Percentiles rank a stretch among this genome's conserved stretches.
Evolutionary conservation across 2,888 invertebrate species (phyloP).

Genomic region (Lissonota sp.): DNA sequence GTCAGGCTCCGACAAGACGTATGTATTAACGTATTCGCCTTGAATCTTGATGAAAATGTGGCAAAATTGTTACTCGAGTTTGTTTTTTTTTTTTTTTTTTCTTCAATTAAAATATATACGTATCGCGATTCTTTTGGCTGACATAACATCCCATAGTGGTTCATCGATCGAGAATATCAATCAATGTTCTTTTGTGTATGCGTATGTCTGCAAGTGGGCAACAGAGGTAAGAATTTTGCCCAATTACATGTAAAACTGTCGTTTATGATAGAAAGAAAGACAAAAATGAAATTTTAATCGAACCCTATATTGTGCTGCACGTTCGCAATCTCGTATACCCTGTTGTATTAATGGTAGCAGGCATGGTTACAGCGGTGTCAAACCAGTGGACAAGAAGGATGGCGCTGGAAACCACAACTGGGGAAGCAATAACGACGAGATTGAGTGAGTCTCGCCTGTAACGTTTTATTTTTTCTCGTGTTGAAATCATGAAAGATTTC

Average conservation of each 20-base stretch:
- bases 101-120: neutral
- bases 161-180: conserved; percentile 30
- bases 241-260: conserved; percentile 50
- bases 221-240: conserved; percentile 76
- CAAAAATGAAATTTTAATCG: no score
- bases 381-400: conserved; percentile 96
- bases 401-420: conserved; percentile 98
- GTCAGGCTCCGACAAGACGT: conserved; percentile 97
- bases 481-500: neutral
- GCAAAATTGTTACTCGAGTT: neutral
- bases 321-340: conserved; percentile 13
- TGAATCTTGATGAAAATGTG: neutral
- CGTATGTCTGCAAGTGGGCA: conserved; percentile 75
- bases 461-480: neutral
- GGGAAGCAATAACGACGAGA: conserved; percentile 96
- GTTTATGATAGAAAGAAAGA: no score
- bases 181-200: conserved; percentile 64
- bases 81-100: neutral
- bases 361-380: conserved; percentile 90
- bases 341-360: conserved; percentile 83
- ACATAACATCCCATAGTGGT: conserved; percentile 2
- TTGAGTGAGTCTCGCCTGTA: conserved; percentile 87
- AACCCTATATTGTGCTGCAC: conserved; percentile 11
- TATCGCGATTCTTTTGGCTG: neutral
- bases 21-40: conserved; percentile 81